Evolutionary conservation across 2,888 invertebrate species (phyloP), one percentile per base, ranked within the genome.

Genomic region (Lacanobia wlatinum): DNA sequence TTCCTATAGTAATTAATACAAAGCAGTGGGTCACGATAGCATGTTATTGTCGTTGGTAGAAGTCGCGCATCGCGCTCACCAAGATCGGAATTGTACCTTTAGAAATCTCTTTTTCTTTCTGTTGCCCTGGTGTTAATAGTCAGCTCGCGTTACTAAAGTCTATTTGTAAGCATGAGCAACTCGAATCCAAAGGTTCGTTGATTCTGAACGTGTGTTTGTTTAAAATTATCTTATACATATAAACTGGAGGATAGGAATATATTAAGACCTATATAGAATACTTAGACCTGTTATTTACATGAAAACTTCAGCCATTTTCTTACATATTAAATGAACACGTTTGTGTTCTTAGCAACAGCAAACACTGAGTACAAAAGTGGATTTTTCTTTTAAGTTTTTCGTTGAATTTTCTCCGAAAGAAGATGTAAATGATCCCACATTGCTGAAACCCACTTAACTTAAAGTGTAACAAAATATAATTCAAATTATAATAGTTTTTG

Each of bases 131-230:
- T 38, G 63, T 76, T 77, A 70, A 76, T 65, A 76, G 78, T 78
- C 78, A 52, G 55, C 43, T 78, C 50, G 71, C 64, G 50, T 65
- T 64, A 46, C 43, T 34, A 28, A 60, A 70, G 55, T 70, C 78
- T 56, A 76, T 76, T 76, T 76, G 76, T 76, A 70, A 76, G 43
- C 77, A 76, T 63, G 63, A 76, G 70, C 70, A 55, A 63, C 58
- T 69, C 12, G 28, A 14, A 64, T 60, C 8, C 8, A 21, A 60
- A 60, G 70, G 78, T 70, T 61, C 50, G 76, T 77, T 70, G 78
- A 63, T 48, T 77, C 62, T 23, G 58, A 69, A 68, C 70, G 77
- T 77, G 70, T 55, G 50, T 70, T 70, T 50, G 23, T 64, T 55
- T 70, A 59, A 48, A 59, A 62, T 43, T 43, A 34, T 69, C 62